Base-by-base conservation (phyloP, 2,113 vertebrate species). In the Pavo muticus region DNA sequence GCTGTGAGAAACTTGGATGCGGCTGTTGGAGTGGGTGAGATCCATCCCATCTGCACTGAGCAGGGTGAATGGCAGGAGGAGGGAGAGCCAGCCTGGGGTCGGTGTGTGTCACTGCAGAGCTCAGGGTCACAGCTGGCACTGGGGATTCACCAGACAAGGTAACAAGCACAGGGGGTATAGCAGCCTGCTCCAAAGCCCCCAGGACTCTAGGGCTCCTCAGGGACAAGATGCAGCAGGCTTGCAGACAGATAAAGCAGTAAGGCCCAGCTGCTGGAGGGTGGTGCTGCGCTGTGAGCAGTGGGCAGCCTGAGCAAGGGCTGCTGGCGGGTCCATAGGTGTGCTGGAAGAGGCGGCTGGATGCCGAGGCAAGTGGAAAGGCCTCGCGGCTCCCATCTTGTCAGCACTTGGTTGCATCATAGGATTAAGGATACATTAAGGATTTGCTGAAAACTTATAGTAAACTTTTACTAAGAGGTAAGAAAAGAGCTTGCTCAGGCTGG, bases 231-330 rank as follows among this genome's bases (percentile, higher is more conserved):
- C 61, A 48, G 29, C 40, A 32, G 30, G 14, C 24, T 42, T 65
- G 77, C 71, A 42, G 42, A 39, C 45, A 29, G 47, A 65, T 39
- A 10, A 40, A 40, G 37, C 6, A 76, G 47, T 9, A 7, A 54
- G 14, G 18, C 47, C 27, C 0, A 0, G 0, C 14, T 37, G 61
- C 45, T 45, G 90, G 40, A 6, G 47, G 0, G 0, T 1, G 47
- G 21, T 69, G 14, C 3, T 27, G 42, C 20, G 50, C 30, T n/a
- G 4, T 7, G 54, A 39, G 35, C 56, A 42, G 16, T 45, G 37
- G 39, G 17, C 19, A 5, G 20, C 45, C 27, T 40, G 44, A 2
- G 23, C 1, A 3, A 40, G 42, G 1, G 60, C 72, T n/a, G 56
- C 32, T 16, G 14, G 24, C 35, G 13, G 59, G 23, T 59, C 69